A percentile compares a stretch with the other conserved stretches of the same genome.
phyloP scores from a whole-genome alignment of 2,113 vertebrate species.

The Erinaceus europaeus region DNA sequence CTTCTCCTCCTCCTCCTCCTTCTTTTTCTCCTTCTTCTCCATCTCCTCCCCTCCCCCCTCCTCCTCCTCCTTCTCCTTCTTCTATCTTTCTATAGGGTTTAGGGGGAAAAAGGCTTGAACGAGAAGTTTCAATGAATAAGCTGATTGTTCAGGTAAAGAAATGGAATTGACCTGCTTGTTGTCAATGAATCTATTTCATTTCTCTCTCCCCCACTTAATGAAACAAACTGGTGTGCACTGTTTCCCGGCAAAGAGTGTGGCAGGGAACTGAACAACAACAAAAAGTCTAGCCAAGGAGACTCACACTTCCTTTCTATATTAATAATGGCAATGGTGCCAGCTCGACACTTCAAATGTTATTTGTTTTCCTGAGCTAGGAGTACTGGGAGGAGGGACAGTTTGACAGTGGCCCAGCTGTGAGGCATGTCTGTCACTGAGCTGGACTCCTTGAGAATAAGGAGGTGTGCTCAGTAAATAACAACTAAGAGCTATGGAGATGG shows the following conservation, averaged over 20 bases:
- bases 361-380: not conserved
- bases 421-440: not conserved
- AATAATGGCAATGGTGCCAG: not conserved
- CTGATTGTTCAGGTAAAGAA: not conserved
- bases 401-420: not conserved
- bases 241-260: not conserved
- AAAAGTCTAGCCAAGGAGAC: not conserved
- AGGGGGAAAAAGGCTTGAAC: not conserved
- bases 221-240: not conserved
- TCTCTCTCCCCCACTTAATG: not conserved
- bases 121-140: not conserved
- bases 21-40: too few species aligned
- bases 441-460: rapidly evolving
- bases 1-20: too few species aligned
- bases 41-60: too few species aligned
- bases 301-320: not conserved
- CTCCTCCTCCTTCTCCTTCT: too few species aligned
- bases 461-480: slow-evolving; percentile 11
- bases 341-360: not conserved
- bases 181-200: not conserved
- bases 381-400: not conserved
- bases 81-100: not conserved
- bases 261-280: not conserved
- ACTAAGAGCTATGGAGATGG: not conserved
- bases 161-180: not conserved